Evolutionary conservation across 2,797 vertebrate species (phyloP).

Genomic region (Pempheris klunzingeri): DNA sequence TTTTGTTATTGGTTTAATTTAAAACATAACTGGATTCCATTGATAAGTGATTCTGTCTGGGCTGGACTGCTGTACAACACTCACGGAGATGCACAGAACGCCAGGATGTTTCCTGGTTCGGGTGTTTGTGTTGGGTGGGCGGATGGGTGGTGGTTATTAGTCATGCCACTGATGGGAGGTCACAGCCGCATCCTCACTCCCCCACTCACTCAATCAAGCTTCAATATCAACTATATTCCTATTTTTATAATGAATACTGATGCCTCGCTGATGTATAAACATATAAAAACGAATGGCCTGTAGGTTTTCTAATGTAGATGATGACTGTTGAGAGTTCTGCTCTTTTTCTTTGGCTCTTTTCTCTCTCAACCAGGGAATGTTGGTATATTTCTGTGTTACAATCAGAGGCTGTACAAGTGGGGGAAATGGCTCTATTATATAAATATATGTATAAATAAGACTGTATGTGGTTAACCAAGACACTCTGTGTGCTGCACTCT

Average conservation of each 20-base stretch:
- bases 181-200: constrained; percentile 40
- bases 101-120: constrained; percentile 41
- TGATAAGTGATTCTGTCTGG: constrained; percentile 52
- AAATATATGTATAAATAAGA: constrained; percentile 84
- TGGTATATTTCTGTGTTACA: constrained; percentile 78
- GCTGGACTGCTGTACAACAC: constrained; percentile 74
- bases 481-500: constrained; percentile 75
- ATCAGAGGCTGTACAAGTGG: constrained; percentile 81
- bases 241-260: constrained; percentile 88
- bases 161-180: constrained; percentile 38
- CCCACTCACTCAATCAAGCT: constrained; percentile 51
- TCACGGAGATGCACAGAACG: constrained; percentile 38
- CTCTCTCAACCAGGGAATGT: constrained; percentile 64
- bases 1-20: constrained; percentile 62
- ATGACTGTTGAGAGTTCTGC: constrained; percentile 63
- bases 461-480: constrained; percentile 77
- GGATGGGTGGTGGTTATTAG: constrained; percentile 18
- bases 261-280: constrained; percentile 75
- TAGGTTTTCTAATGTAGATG: constrained; percentile 79
- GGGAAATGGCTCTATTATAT: constrained; percentile 75
- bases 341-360: constrained; percentile 32
- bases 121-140: constrained; percentile 34
- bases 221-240: constrained; percentile 80
- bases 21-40: constrained; percentile 46
- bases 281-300: constrained; percentile 68